Percentiles rank a stretch among this genome's conserved stretches.
These are phyloP conservation scores for Ischnura elegans DNA, from an alignment of 2,888 invertebrate species.

Conservation along the genomic window DNA sequence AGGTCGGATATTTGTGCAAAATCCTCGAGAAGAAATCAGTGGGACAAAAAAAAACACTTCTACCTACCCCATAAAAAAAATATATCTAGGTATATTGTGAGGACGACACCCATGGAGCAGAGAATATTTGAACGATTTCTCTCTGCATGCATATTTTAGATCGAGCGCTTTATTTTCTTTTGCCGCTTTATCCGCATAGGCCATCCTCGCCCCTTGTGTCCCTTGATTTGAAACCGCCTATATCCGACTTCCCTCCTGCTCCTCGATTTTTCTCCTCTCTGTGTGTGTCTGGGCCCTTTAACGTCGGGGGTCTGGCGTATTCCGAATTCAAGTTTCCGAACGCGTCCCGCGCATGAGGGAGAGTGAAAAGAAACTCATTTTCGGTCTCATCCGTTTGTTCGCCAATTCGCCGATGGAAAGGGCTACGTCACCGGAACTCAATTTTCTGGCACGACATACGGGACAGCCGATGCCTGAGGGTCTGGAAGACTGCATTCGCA, in stretches of 20 bases:
- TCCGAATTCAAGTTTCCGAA: neutral
- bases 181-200: neutral
- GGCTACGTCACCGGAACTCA: neutral
- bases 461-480: neutral
- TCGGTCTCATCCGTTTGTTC: conserved; percentile 6
- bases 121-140: neutral
- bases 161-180: neutral
- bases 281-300: neutral
- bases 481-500: neutral
- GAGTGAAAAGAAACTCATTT: conserved; percentile 25
- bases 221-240: neutral
- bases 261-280: neutral
- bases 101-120: neutral
- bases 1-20: neutral
- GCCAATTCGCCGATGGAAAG: neutral
- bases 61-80: neutral
- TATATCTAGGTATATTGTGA: neutral
- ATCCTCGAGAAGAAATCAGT: neutral
- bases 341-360: neutral
- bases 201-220: neutral
- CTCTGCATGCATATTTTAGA: neutral
- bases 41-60: neutral
- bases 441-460: neutral
- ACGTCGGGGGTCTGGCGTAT: neutral
- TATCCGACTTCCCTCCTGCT: neutral